Evolutionary conservation across 2,888 invertebrate species (phyloP).

Genomic region (Entomobrya multifasciata): DNA sequence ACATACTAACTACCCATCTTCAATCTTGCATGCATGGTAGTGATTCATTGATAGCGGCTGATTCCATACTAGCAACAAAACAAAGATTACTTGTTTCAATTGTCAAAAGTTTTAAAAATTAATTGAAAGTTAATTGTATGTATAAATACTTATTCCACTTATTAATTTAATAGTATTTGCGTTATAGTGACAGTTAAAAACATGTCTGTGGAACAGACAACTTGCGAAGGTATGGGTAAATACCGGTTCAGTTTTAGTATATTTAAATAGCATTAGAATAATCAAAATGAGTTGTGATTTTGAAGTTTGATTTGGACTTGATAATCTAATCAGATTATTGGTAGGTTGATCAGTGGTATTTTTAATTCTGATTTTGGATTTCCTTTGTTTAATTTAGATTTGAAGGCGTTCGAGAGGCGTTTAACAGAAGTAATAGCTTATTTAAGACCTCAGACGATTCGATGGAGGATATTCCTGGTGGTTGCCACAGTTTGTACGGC

Average conservation of each 20-base stretch:
- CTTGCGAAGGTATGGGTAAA: constrained; percentile 89
- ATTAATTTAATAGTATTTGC: neutral
- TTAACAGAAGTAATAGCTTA: constrained; percentile 98
- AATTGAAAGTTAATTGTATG: too few relatives aligned
- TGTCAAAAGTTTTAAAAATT: neutral
- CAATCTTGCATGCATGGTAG: too few relatives aligned
- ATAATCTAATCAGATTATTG: too few relatives aligned
- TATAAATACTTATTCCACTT: too few relatives aligned
- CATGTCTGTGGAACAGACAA: constrained; percentile 93
- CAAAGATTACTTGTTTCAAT: neutral
- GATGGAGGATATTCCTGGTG: constrained; percentile 96
- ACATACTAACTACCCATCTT: too few relatives aligned
- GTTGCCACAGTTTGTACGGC: constrained; percentile 94
- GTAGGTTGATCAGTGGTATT: too few relatives aligned
- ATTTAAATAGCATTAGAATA: too few relatives aligned
- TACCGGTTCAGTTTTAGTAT: neutral
- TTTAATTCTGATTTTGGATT: neutral
- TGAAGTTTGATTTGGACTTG: too few relatives aligned
- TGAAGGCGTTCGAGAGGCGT: constrained; percentile 98
- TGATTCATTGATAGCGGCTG: too few relatives aligned
- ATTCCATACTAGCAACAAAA: neutral
- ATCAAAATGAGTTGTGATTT: too few relatives aligned
- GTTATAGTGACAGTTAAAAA: neutral
- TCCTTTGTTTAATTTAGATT: constrained; percentile 85
- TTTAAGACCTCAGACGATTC: constrained; percentile 94